Base-by-base conservation (phyloP, 2,113 vertebrate species). In the Rhinolophus ferrumequinum region DNA sequence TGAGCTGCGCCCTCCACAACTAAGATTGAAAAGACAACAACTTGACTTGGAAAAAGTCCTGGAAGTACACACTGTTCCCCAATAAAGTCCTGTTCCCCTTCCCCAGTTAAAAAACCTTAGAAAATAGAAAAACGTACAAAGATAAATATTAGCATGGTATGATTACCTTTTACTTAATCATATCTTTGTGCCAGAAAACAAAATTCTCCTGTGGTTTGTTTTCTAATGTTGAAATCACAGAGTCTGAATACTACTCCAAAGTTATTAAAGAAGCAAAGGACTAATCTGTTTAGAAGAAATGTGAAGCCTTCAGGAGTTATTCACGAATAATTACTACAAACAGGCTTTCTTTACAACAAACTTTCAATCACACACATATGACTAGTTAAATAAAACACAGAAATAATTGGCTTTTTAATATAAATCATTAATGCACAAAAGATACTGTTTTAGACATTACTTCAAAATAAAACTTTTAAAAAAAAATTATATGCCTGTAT, bases 121-220 rank as follows among this genome's bases (percentile, higher is more conserved):
- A 44, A 44, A 44, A 44, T 6, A 44, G 21, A 94, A 98, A 98
- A 90, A 52, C 16, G 44, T 95, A 66, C 90, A 95, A 95, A 97
- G 73, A 93, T 97, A 95, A 98, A 82, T 92, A 95, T 82, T 94
- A 96, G 85, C 44, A 87, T 95, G 97, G 35, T 47, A 85, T 83
- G 87, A 96, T 88, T 77, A 96, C 86, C 44, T 97, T 80, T 92
- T 93, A 98, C 81, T 88, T 90, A 98, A 67, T 85, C 90, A 97
- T 80, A 96, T 86, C 92, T 98, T 97, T 92, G 93, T 89, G 54
- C 82, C 54, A 76, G 75, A 72, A 96, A 98, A 89, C 7, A 62
- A 97, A 96, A 97, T 90, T 87, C 88, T 90, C 90, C 90, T 93
- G 44, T 93, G 82, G 44, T 82, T 89, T 60, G 76, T 93, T 97